Base-by-base conservation (phyloP, 2,797 vertebrate genomes). In the Pogonophryne albipinna region DNA sequence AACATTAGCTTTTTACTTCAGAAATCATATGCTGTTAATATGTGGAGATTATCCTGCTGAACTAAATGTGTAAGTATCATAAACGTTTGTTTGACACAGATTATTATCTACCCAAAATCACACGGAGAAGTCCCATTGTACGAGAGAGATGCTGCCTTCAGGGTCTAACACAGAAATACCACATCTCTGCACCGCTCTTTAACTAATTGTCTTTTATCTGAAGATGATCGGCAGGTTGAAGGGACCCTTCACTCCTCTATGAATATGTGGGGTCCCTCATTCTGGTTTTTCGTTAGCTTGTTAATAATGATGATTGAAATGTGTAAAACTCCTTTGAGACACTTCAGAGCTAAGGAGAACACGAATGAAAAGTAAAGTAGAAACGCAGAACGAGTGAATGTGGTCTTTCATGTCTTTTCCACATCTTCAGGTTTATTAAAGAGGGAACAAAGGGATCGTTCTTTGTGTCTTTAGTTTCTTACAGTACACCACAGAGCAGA, bases 211-310 rank as follows among this genome's bases (percentile, higher is more conserved):
- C 16, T 55, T 53, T 7, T 13, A 49, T n/a, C 38, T 53, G 15
- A n/a, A 51, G 41, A 20, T 47, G 64, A 67, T 57, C 27, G 38
- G 31, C 42, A 19, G 41, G 42, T 50, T 53, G 12, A 49, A 60
- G 50, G 44, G 44, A 46, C 31, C 17, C 2, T 49, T 57, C 31
- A 1, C 10, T 17, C 15, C 47, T 23, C 44, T 7, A 3, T 0
- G 65, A 0, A 9, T 50, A 13, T 58, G 70, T 82, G 70, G 11
- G 42, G 70, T 57, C 56, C 56, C 56, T 27, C 49, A 7, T 12
- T 58, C 27, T 49, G 27, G 44, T 66, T 66, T 34, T n/a, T 12
- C 3, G 50, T 6, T 4, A 31, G 6, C 45, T 23, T 17, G 31
- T 44, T 1, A 31, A 47, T 38, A 12, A 55, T 42, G 17, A 53